Conservation (phyloP, 1,140 invertebrate genomes). For the Cecropterus lyciades region DNA sequence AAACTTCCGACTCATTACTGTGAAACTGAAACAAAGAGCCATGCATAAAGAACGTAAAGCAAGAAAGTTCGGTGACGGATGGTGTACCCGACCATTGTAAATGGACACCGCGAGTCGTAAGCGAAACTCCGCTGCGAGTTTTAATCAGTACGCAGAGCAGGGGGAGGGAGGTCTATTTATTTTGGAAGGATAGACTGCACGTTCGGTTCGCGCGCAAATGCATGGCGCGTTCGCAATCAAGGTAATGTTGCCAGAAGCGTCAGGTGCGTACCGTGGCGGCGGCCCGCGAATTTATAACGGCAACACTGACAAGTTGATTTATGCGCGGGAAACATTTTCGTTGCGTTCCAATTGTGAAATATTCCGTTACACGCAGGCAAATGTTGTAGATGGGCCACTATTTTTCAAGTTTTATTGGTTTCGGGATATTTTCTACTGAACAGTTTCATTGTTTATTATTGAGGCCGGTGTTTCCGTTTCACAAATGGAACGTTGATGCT, state of each 20-base stretch:
- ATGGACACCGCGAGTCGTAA: conserved; percentile 13
- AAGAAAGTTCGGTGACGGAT: conserved; percentile 31
- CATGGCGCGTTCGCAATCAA: conserved; percentile 64
- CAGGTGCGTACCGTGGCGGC: conserved; percentile 66
- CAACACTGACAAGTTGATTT: conserved; percentile 74
- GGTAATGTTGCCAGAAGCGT: conserved; percentile 66
- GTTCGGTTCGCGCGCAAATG: conserved; percentile 51
- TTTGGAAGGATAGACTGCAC: conserved; percentile 35
- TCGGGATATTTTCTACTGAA: conserved; percentile 39
- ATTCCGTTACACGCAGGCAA: conserved; percentile 47
- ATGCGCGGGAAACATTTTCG: conserved; percentile 64
- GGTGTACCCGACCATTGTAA: conserved; percentile 25
- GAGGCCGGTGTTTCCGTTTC: conserved; percentile 22
- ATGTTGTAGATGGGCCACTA: conserved; percentile 49
- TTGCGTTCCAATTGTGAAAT: conserved; percentile 56
- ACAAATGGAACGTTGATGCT: conserved; percentile 18
- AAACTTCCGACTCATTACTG: conserved; percentile 34
- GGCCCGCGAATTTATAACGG: conserved; percentile 72
- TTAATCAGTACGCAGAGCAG: conserved; percentile 5
- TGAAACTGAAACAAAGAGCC: conserved; percentile 33
- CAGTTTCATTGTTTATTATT: conserved; percentile 30
- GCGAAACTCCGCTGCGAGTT: conserved; percentile 8
- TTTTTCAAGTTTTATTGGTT: conserved; percentile 62
- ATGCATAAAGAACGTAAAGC: conserved; percentile 25
- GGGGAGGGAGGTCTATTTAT: conserved; percentile 31